A percentile compares a stretch with the other conserved stretches of the same genome.
Conservation (phyloP, 2,797 vertebrate species). For the Pelodytes ibericus region DNA sequence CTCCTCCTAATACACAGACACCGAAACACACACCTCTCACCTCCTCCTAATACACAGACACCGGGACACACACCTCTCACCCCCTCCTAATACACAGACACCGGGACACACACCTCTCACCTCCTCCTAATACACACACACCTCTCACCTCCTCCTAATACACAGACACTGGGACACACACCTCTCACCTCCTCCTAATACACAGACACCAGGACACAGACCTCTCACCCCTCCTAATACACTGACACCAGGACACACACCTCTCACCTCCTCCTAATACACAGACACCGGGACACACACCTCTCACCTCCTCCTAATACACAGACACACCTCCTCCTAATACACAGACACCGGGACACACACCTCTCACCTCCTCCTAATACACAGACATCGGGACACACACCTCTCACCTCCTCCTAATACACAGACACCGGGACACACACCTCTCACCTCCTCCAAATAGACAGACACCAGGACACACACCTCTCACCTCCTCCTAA, state of each 20-base stretch:
- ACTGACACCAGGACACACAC: background rate
- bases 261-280: conserved; percentile 5
- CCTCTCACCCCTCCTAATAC: background rate
- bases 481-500: background rate
- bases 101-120: background rate
- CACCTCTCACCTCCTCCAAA: background rate
- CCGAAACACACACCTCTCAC: background rate
- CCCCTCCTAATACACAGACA: conserved; percentile 8
- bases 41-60: conserved; percentile 2
- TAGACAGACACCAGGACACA: background rate
- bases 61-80: background rate
- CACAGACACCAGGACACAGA: background rate
- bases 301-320: conserved; percentile 7
- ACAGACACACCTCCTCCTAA: conserved; percentile 9
- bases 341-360: conserved; percentile 5
- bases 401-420: background rate
- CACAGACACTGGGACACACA: background rate
- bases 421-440: conserved; percentile 1
- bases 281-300: background rate
- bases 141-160: conserved; percentile 10
- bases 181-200: conserved; percentile 7
- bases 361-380: background rate
- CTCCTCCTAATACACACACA: conserved; percentile 10
- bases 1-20: background rate
- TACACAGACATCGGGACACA: conserved; percentile 3